Evolutionary conservation across 2,797 vertebrate genomes (phyloP).

Genomic region (Trematomus bernacchii): DNA sequence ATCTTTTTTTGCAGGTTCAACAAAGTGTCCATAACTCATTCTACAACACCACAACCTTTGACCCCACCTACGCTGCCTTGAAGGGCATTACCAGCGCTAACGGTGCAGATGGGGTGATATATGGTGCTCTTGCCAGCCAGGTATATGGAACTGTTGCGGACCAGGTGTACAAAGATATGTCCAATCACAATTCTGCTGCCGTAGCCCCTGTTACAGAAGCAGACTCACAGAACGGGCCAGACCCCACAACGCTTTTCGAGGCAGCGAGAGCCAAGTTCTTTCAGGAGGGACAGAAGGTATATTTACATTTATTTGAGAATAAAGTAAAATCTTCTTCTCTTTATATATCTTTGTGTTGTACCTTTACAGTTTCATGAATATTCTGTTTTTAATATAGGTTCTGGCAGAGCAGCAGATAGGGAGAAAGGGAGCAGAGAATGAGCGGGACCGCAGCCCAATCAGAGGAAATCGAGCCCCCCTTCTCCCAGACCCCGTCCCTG

Average conservation of each 20-base stretch:
- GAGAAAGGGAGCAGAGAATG: conserved; percentile 73
- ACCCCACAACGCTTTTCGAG: conserved; percentile 86
- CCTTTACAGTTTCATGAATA: background rate
- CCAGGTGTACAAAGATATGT: conserved; percentile 77
- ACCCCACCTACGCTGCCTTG: conserved; percentile 86
- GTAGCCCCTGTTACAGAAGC: conserved; percentile 29
- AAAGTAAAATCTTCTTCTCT: background rate
- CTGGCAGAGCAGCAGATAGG: conserved; percentile 86
- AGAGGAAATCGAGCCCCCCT: conserved; percentile 85
- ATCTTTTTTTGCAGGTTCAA: conserved; percentile 76
- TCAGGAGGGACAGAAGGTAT: conserved; percentile 86
- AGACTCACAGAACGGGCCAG: conserved; percentile 58
- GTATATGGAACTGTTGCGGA: conserved; percentile 85
- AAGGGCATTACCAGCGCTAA: conserved; percentile 85
- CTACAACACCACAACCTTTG: conserved; percentile 86
- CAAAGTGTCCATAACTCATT: conserved; percentile 89
- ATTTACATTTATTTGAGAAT: background rate
- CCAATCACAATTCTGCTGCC: conserved; percentile 57
- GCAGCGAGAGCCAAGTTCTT: conserved; percentile 88
- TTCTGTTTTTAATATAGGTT: conserved; percentile 60
- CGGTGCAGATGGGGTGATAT: conserved; percentile 84
- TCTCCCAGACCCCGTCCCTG: conserved; percentile 88
- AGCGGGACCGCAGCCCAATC: conserved; percentile 87
- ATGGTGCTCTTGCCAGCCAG: conserved; percentile 86
- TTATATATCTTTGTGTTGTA: background rate